Percentiles rank a stretch among this genome's conserved stretches.
Evolutionary conservation across 37 sponge, comb jelly and placozoan species (phyloP).

Genomic region (Petrosia ficiformis): DNA sequence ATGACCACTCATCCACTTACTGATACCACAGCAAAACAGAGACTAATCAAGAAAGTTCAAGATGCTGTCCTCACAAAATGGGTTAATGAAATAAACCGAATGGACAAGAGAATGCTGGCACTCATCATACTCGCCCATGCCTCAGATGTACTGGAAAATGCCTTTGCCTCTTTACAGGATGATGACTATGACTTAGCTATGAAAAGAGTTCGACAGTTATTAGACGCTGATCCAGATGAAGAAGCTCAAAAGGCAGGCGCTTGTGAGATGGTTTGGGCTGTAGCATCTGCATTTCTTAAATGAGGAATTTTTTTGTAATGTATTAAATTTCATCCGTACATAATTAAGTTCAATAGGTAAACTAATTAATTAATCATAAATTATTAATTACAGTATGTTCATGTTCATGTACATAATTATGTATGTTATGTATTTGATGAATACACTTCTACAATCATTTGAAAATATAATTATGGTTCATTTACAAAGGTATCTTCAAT

Average conservation of each 20-base stretch:
- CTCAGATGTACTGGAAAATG: constrained; percentile 96
- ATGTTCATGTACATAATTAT: no score
- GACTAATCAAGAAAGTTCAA: constrained; percentile 90
- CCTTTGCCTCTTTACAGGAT: constrained; percentile 89
- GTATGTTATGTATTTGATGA: no score
- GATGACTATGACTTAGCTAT: constrained; percentile 98
- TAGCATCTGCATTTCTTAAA: constrained; percentile 89
- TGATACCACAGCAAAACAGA: constrained; percentile 85
- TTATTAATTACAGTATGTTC: no score
- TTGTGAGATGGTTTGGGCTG: constrained; percentile 87
- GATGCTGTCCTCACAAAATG: constrained; percentile 89
- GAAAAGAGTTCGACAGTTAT: constrained; percentile 89
- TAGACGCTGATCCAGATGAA: constrained; percentile 91
- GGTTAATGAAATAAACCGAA: constrained; percentile 90
- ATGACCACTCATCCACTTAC: constrained; percentile 99
- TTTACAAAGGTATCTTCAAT: no score
- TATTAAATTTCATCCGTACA: background rate
- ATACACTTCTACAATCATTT: no score
- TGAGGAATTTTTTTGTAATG: constrained; percentile 16
- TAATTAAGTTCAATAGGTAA: no score
- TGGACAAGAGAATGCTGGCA: constrained; percentile 87
- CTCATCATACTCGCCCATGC: constrained; percentile 92
- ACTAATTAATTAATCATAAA: no score
- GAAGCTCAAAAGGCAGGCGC: constrained; percentile 80
- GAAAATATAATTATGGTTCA: no score